These are phyloP conservation scores for Sesamia nonagrioides DNA, from an alignment of 1,140 invertebrate species.

Conservation along the genomic window DNA sequence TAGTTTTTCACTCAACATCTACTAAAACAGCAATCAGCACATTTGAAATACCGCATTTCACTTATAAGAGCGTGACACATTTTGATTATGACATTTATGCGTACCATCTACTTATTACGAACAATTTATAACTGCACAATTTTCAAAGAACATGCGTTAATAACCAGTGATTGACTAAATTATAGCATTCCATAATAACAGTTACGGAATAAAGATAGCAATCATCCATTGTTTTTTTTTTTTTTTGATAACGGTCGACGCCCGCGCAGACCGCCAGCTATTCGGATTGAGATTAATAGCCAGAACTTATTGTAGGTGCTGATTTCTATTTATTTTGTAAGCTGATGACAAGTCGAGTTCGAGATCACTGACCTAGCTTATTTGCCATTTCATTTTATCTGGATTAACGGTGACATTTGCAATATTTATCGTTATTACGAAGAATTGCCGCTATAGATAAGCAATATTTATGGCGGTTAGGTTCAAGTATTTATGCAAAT, in stretches of 20 bases:
- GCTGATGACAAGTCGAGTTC: conserved; percentile 2
- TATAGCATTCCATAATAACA: conserved; percentile 14
- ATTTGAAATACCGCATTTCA: conserved; percentile 20
- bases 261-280: conserved; percentile 44
- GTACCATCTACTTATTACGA: neutral
- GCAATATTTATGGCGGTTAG: neutral
- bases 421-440: neutral
- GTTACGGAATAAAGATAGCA: conserved; percentile 26
- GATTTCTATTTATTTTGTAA: conserved; percentile 54
- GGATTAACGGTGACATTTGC: neutral
- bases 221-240: conserved; percentile 20
- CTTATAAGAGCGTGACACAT: conserved; percentile 31
- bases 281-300: conserved; percentile 44
- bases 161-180: conserved; percentile 29
- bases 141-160: neutral
- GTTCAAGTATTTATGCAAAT: neutral
- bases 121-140: conserved; percentile 16
- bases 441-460: neutral
- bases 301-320: conserved; percentile 36
- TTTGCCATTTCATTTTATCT: neutral
- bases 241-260: conserved; percentile 51
- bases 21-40: conserved; percentile 1
- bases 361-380: conserved; percentile 24
- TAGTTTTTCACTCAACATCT: conserved; percentile 5
- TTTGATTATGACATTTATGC: conserved; percentile 33